Conservation (phyloP, 2,113 vertebrate genomes). For the Pardalotus punctatus region DNA sequence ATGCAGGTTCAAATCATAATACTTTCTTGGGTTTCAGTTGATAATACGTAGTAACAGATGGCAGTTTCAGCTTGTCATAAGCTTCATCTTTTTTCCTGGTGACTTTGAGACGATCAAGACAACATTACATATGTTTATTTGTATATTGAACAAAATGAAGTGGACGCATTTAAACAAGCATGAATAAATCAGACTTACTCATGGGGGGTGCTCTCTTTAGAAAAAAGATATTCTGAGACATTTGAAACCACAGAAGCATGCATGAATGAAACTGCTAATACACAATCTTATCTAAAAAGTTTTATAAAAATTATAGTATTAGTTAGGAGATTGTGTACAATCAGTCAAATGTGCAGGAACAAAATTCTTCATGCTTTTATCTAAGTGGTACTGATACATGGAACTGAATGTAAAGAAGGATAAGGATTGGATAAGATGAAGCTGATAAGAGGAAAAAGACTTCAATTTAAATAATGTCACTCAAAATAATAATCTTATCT, state of each 20-base stretch:
- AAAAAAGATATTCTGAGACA: not conserved
- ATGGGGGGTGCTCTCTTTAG: not conserved
- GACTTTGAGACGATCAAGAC: not conserved
- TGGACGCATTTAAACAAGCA: not conserved
- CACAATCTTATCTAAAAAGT: not conserved
- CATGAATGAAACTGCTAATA: not conserved
- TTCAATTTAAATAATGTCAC: not conserved
- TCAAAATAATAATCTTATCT: not conserved
- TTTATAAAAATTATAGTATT: not conserved
- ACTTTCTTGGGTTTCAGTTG: not conserved
- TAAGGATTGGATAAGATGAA: not conserved
- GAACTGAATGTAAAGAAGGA: not conserved
- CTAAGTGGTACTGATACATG: not conserved
- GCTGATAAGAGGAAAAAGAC: not conserved
- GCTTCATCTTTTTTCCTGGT: not conserved
- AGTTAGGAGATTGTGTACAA: not conserved
- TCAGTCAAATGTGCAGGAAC: not conserved
- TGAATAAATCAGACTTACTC: not conserved
- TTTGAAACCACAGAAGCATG: not conserved
- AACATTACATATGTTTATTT: not conserved
- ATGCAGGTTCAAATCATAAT: not conserved
- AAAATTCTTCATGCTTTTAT: not conserved
- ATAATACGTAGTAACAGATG: not conserved
- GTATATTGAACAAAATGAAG: not conserved
- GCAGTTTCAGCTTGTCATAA: not conserved